Conservation (phyloP, 2,888 invertebrate species). For the Leptothorax acervorum region DNA sequence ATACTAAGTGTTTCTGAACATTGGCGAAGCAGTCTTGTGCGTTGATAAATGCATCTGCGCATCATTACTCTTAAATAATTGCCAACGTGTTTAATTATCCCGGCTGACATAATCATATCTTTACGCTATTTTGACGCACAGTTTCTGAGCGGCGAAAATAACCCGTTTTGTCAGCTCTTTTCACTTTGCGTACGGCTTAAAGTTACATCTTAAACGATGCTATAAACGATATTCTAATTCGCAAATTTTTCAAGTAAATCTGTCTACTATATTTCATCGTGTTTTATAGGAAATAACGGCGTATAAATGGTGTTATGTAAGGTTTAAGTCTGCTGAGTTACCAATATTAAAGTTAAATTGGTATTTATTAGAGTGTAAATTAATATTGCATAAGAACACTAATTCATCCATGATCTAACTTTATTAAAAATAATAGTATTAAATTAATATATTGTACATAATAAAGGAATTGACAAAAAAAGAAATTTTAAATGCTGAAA, state of each 20-base stretch:
- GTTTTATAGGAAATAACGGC: not conserved
- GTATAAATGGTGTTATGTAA: not conserved
- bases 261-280: not conserved
- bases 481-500: not conserved
- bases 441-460: constrained; percentile 6
- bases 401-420: constrained; percentile 7
- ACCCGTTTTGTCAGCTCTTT: too few species aligned
- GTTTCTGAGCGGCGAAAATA: too few species aligned
- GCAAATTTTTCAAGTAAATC: not conserved
- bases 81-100: too few species aligned
- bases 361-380: not conserved
- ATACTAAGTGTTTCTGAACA: too few species aligned
- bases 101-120: too few species aligned
- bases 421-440: not conserved
- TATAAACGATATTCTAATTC: not conserved
- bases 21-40: too few species aligned
- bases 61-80: too few species aligned
- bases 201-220: too few species aligned
- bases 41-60: too few species aligned
- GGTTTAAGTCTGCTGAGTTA: constrained; percentile 17
- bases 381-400: constrained; percentile 19
- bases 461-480: not conserved
- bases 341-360: constrained; percentile 15
- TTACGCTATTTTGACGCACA: too few species aligned
- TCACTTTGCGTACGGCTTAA: too few species aligned